Conservation (phyloP, 1,140 invertebrate genomes). For the Bactericera cockerelli region DNA sequence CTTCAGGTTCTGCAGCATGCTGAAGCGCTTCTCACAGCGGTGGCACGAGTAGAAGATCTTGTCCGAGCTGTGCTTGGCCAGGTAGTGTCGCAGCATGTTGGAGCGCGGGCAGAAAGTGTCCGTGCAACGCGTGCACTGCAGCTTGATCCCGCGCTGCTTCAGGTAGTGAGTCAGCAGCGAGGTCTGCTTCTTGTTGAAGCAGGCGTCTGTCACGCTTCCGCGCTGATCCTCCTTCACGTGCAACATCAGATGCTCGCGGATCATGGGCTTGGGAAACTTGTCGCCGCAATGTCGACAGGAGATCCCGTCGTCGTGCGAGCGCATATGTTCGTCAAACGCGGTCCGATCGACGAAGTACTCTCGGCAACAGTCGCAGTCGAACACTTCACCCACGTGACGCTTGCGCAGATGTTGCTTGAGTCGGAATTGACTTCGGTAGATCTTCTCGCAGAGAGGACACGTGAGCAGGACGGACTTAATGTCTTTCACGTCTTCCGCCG, state of each 20-base stretch:
- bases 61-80: not conserved
- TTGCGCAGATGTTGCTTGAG: not conserved
- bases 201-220: not conserved
- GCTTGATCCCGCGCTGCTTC: not conserved
- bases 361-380: not conserved
- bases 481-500: no score
- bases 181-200: not conserved
- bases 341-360: not conserved
- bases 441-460: not conserved
- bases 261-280: not conserved
- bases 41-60: not conserved
- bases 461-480: not conserved
- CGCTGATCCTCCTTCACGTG: not conserved
- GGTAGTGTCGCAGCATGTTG: not conserved
- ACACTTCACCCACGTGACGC: not conserved
- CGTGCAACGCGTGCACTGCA: not conserved
- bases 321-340: not conserved
- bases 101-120: not conserved
- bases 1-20: not conserved
- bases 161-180: not conserved
- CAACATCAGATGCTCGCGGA: not conserved
- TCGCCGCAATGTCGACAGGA: not conserved
- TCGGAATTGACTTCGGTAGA: not conserved
- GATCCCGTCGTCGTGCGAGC: not conserved
- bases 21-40: not conserved